Percentiles rank a stretch among this genome's conserved stretches.
These are phyloP conservation scores for Huso huso DNA, from an alignment of 2,797 vertebrate genomes.

Conservation along the genomic window DNA sequence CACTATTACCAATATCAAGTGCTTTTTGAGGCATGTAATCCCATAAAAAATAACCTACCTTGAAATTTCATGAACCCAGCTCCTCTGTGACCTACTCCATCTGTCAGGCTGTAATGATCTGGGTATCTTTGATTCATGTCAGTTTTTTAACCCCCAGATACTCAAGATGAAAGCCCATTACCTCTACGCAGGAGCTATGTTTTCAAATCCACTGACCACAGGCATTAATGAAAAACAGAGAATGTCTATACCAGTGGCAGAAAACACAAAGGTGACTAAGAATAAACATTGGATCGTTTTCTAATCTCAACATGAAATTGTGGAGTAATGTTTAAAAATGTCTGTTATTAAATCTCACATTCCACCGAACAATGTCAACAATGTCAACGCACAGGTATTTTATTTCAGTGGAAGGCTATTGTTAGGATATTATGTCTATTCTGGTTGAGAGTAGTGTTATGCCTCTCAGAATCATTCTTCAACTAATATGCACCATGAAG, in stretches of 20 bases:
- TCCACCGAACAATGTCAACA: constrained; percentile 29
- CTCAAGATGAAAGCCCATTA: constrained; percentile 7
- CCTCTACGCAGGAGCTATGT: constrained; percentile 8
- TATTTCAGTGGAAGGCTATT: too few relatives aligned
- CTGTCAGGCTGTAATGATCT: constrained; percentile 7
- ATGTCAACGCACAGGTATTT: too few relatives aligned
- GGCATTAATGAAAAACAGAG: constrained; percentile 19
- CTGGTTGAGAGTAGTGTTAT: too few relatives aligned
- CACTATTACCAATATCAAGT: background rate
- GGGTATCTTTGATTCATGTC: background rate
- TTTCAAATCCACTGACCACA: constrained; percentile 6
- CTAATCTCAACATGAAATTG: constrained; percentile 35
- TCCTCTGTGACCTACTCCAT: constrained; percentile 2
- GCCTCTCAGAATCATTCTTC: too few relatives aligned
- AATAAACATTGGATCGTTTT: constrained; percentile 42
- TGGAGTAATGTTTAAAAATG: constrained; percentile 39
- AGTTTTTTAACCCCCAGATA: constrained; percentile 3
- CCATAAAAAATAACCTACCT: background rate
- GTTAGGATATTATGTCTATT: too few relatives aligned
- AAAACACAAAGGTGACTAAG: constrained; percentile 38
- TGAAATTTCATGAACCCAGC: constrained; percentile 4
- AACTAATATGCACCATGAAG: too few relatives aligned
- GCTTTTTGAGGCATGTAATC: constrained; percentile 6
- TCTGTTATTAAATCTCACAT: constrained; percentile 38
- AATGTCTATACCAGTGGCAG: constrained; percentile 19